Evolutionary conservation across 2,113 vertebrate species (phyloP).

Genomic region (Beaufortia kweichowensis): DNA sequence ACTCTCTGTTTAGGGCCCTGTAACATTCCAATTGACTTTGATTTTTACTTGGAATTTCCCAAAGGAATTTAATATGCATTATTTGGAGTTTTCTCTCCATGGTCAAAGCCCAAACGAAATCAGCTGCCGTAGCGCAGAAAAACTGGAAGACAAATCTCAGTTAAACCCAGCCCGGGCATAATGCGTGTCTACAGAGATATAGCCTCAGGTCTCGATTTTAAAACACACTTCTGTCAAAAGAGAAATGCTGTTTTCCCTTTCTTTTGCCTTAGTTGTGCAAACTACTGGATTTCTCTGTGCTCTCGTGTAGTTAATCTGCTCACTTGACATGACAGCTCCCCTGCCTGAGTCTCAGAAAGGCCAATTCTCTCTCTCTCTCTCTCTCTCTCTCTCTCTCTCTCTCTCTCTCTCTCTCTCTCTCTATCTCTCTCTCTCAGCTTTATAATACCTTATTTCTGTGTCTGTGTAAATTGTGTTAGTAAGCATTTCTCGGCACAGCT

Average conservation of each 20-base stretch:
- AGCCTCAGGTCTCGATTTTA: constrained; percentile 29
- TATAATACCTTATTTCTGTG: constrained; percentile 22
- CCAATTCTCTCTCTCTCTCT: constrained; percentile 3
- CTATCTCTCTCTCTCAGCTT: background rate
- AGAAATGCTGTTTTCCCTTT: constrained; percentile 11
- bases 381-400: background rate
- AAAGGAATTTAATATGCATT: background rate
- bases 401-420: background rate
- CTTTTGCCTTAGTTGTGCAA: constrained; percentile 24
- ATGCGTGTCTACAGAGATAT: constrained; percentile 34
- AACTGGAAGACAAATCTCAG: constrained; percentile 11
- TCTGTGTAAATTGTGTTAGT: constrained; percentile 13
- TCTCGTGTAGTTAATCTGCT: constrained; percentile 30
- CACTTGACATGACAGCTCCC: constrained; percentile 20
- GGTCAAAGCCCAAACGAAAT: constrained; percentile 5
- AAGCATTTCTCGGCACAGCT: constrained; percentile 10
- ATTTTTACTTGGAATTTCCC: constrained; percentile 19
- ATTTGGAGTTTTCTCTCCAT: background rate
- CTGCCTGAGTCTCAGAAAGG: constrained; percentile 7
- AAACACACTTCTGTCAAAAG: constrained; percentile 28
- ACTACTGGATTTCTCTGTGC: constrained; percentile 23
- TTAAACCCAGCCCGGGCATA: constrained; percentile 22
- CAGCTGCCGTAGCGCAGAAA: background rate
- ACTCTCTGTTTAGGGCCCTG: constrained; percentile 8
- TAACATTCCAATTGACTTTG: background rate